These are phyloP conservation scores for Alectura lathami DNA, from an alignment of 2,113 vertebrate genomes.

Conservation along the genomic window DNA sequence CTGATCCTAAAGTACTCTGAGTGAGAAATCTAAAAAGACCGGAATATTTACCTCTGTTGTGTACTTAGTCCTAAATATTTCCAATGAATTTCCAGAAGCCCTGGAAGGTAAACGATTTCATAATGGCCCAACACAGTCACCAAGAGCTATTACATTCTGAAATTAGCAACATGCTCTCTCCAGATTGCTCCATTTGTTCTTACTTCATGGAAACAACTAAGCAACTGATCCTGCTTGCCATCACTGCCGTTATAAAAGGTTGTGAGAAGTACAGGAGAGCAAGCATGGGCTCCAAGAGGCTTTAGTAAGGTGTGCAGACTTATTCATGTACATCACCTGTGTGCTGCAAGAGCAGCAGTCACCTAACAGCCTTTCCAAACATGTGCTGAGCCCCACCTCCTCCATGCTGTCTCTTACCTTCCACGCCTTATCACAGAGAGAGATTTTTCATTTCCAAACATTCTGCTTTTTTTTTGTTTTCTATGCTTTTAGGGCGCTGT, in stretches of 20 bases:
- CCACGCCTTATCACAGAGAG: not conserved
- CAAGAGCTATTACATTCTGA: not conserved
- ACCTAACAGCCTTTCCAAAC: not conserved
- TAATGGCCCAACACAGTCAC: not conserved
- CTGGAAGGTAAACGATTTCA: not conserved
- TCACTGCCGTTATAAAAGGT: not conserved
- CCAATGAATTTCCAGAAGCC: not conserved
- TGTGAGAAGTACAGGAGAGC: not conserved
- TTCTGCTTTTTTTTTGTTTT: not conserved
- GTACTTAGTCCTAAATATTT: not conserved
- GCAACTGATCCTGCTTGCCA: not conserved
- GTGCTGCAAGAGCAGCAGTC: not conserved
- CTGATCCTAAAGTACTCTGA: not conserved
- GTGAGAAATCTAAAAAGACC: not conserved
- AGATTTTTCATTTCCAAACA: not conserved
- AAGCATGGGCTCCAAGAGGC: not conserved
- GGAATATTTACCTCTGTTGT: not conserved
- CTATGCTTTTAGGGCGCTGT: not conserved
- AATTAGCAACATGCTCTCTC: not conserved
- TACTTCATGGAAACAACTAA: not conserved
- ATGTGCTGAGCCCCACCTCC: accelerated
- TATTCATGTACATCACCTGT: accelerated
- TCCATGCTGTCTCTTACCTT: not conserved
- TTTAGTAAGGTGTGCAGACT: not conserved
- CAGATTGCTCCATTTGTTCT: not conserved